Conservation (phyloP, 2,797 vertebrate species). For the Ctenosaura bakeri region DNA sequence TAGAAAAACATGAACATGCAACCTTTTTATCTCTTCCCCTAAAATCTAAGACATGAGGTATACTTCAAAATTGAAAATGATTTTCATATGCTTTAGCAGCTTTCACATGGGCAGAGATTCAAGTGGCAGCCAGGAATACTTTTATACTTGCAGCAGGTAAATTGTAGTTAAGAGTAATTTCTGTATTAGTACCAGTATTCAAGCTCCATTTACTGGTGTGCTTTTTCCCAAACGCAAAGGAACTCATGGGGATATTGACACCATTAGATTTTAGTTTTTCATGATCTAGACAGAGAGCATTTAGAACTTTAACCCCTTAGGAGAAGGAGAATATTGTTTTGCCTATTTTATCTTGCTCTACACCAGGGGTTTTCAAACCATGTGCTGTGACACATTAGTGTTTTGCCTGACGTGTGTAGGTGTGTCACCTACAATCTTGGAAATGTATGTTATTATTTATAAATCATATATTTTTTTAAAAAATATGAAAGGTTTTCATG, state of each 20-base stretch:
- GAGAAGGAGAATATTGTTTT: background rate
- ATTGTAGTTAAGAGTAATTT: background rate
- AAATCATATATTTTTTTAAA: no score
- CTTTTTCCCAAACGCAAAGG: background rate
- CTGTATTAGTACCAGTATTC: background rate
- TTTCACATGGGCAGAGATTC: background rate
- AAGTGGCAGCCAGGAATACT: background rate
- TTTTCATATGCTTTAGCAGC: background rate
- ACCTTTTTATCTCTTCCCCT: background rate
- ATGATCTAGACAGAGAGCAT: background rate
- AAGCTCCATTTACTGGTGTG: background rate
- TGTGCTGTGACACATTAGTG: no score
- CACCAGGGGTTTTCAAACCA: background rate
- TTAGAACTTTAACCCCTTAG: background rate
- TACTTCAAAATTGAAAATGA: background rate
- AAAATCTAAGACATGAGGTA: no score
- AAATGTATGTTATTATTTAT: no score
- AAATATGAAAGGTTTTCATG: no score
- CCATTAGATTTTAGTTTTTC: background rate
- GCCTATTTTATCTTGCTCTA: background rate
- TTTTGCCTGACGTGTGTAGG: no score
- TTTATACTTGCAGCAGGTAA: background rate
- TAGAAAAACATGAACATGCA: background rate
- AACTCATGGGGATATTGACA: background rate
- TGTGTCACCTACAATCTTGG: no score